Base-by-base conservation (phyloP, 2,113 vertebrate genomes). In the Chloroceryle aenea region DNA sequence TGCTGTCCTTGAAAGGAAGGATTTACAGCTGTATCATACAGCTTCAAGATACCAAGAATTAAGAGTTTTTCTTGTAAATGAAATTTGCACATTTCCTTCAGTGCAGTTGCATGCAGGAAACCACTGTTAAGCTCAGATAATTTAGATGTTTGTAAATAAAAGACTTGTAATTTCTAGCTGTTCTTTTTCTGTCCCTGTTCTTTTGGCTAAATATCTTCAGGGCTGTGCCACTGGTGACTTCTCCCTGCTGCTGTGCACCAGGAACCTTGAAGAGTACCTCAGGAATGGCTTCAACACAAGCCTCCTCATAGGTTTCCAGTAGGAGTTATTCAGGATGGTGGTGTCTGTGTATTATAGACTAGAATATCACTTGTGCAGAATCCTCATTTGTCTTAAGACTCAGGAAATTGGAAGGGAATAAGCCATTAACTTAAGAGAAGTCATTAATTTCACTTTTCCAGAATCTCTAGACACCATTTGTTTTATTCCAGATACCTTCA, bases 261-360 rank as follows among this genome's bases (percentile, higher is more conserved):
- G 21, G 6, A 1, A 0, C 18, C 36, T 74, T 55, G 32, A 85
- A 87, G 42, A 4, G 6, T n/a, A 36, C 23, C 17, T 48, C 5
- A 14, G 48, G 32, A 22, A 58, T 10, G 30, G 10, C 18, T 69
- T 82, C 34, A 53, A 0, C 2, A 1, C 10, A n/a, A 82, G 19
- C 17, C 10, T 22, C 43, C n/a, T 20, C 7, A 12, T 19, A 23
- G 30, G 15, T 58, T 81, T 62, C 38, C 47, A 61, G 30, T 12
- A 53, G 30, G 43, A 75, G 10, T 63, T 75, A 12, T n/a, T 75
- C 0, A 0, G n/a, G 10, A 18, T 52, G 26, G 5, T 64, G n/a
- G 14, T 0, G 0, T 29, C 1, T 40, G 12, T 2, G 0, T 40
- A 25, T 52, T 21, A 45, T 1, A 78, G 50, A 78, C 55, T 47